Base-by-base conservation (phyloP, 2,797 vertebrate species). In the Hippoglossus hippoglossus region DNA sequence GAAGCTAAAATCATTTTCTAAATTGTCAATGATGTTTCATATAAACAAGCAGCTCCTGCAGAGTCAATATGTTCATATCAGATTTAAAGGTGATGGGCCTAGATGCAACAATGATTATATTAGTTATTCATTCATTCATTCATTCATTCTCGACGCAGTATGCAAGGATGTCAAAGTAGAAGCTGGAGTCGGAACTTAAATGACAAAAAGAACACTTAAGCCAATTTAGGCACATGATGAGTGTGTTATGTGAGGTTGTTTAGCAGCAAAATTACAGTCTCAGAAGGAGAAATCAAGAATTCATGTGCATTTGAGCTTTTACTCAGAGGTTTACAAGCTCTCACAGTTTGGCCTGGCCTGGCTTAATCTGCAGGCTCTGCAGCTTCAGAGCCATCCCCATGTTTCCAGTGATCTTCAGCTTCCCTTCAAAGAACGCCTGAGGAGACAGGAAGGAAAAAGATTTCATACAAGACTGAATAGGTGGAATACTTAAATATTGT, bases 331-430 rank as follows among this genome's bases (percentile, higher is more conserved):
- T 16, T 41, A 12, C 11, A 16, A 16, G 39, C 15, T 63, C 44
- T 98, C 94, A 98, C 90, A 99, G 95, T 88, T 96, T 98, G 79
- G 98, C 95, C 89, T 97, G 97, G 82, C 85, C 94, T 0, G 96
- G 91, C 61, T 94, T 87, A 60, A 98, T 83, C 77, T 98, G 97
- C 61, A 99, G 94, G 74, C 67, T 97, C 86, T 97, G 96, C 77
- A 99, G 94, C 90, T 98, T 99, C 97, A 98, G 96, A 58, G 97
- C 97, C 93, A 98, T 86, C 54, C 94, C 95, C 96, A 98, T 96
- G 90, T 97, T 98, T 50, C 98, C 97, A 62, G 93, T 78, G 71
- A 99, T 88, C 94, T 98, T 99, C 91, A 99, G 87, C 87, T 97
- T 98, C 28, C 97, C 97, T 92, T 97, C 95, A 89, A 98, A 96